phyloP scores from a whole-genome alignment of 2,113 vertebrate species.

The Anoplopoma fimbria region DNA sequence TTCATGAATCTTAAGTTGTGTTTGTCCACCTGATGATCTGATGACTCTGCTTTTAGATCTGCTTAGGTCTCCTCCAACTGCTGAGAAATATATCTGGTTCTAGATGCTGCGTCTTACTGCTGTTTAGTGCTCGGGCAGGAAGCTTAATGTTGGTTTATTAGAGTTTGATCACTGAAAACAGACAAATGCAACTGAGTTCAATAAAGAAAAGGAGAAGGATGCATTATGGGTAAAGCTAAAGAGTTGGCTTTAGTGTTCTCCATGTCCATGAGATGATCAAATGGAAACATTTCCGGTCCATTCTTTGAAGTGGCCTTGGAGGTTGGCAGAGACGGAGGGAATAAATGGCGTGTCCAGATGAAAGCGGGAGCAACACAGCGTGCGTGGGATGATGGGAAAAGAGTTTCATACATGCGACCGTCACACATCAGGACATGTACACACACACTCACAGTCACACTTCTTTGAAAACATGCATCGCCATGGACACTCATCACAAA shows the following conservation, averaged over 20 bases:
- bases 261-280: slow-evolving; percentile 3
- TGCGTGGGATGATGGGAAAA: slow-evolving; percentile 14
- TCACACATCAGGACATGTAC: background rate
- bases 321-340: background rate
- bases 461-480: background rate
- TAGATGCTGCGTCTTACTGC: background rate
- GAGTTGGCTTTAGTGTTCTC: slow-evolving; percentile 1
- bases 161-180: background rate
- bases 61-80: background rate
- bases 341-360: background rate
- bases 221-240: background rate
- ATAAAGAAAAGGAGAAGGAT: background rate
- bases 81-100: too few species aligned
- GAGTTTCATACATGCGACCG: slow-evolving; percentile 9
- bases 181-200: background rate
- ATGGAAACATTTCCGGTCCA: slow-evolving; percentile 22
- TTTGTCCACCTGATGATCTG: background rate
- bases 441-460: background rate
- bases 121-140: background rate
- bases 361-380: background rate
- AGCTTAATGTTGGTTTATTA: background rate
- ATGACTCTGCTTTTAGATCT: background rate
- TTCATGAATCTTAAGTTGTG: background rate
- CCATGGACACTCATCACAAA: background rate
- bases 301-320: slow-evolving; percentile 6